phyloP scores from a whole-genome alignment of 2,888 invertebrate genomes.

The Luffia ferchaultella region DNA sequence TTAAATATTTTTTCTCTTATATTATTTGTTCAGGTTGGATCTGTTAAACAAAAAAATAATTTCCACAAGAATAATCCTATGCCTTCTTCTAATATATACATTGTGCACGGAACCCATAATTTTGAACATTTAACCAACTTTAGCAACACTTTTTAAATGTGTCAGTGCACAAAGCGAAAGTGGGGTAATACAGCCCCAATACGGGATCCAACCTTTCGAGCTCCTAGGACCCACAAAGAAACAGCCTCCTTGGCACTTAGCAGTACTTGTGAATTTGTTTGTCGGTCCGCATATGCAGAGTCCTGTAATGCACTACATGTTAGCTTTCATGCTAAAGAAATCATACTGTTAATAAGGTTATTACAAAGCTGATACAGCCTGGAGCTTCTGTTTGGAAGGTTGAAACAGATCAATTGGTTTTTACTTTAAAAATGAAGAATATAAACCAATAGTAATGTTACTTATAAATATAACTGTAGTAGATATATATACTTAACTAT shows the following conservation, averaged over 20 bases:
- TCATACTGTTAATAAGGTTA: neutral
- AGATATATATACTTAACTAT: no score
- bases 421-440: no score
- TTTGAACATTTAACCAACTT: conserved; percentile 9
- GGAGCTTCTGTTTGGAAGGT: neutral
- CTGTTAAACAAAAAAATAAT: no score
- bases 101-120: no score
- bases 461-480: no score
- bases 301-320: conserved; percentile 72
- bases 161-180: conserved; percentile 22
- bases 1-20: no score
- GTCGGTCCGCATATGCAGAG: conserved; percentile 72
- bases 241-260: conserved; percentile 94
- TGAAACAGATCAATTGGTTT: no score
- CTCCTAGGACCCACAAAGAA: conserved; percentile 93
- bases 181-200: conserved; percentile 20
- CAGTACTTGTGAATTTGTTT: conserved; percentile 80
- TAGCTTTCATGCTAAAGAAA: conserved; percentile 28
- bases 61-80: no score
- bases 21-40: no score
- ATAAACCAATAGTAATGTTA: no score
- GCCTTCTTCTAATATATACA: no score
- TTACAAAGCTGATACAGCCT: neutral
- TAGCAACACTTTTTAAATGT: conserved; percentile 18
- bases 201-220: conserved; percentile 82